Evolutionary conservation across 35 echinoderm and acorn worm genomes (phyloP).

Genomic region (Amphiura filiformis): DNA sequence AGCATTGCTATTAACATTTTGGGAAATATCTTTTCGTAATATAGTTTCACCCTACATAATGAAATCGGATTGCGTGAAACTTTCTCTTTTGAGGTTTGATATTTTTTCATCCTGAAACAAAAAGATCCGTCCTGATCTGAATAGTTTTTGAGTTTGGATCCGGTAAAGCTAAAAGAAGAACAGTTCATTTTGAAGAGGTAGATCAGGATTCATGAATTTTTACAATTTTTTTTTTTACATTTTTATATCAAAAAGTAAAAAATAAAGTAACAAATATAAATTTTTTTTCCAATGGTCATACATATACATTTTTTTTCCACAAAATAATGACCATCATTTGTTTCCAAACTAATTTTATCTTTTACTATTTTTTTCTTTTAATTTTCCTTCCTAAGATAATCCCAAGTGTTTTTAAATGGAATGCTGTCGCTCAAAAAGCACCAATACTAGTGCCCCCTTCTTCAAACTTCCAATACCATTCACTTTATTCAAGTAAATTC

Average conservation of each 20-base stretch:
- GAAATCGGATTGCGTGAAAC: too few relatives aligned
- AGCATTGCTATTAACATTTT: too few relatives aligned
- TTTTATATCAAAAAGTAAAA: slow-evolving; percentile 85
- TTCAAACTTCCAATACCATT: neutral
- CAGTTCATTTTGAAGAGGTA: slow-evolving; percentile 20
- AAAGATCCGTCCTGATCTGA: too few relatives aligned
- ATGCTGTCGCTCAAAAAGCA: slow-evolving; percentile 27
- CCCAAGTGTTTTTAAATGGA: slow-evolving; percentile 40
- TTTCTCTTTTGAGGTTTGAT: too few relatives aligned
- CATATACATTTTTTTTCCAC: slow-evolving; percentile 55
- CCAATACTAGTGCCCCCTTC: neutral
- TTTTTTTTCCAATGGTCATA: slow-evolving; percentile 44
- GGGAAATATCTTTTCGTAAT: too few relatives aligned
- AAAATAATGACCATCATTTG: slow-evolving; percentile 42
- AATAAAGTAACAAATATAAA: slow-evolving; percentile 84
- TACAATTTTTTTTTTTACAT: slow-evolving; percentile 42
- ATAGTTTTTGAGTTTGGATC: too few relatives aligned
- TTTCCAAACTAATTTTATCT: slow-evolving; percentile 42
- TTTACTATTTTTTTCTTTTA: slow-evolving; percentile 40
- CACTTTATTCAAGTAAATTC: neutral
- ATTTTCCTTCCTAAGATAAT: neutral
- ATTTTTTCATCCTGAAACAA: too few relatives aligned
- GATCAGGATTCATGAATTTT: slow-evolving; percentile 37
- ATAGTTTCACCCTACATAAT: too few relatives aligned
- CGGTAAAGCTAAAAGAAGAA: too few relatives aligned